These are phyloP conservation scores for Cyclophora punctaria DNA, from an alignment of 2,888 invertebrate genomes.

Conservation along the genomic window DNA sequence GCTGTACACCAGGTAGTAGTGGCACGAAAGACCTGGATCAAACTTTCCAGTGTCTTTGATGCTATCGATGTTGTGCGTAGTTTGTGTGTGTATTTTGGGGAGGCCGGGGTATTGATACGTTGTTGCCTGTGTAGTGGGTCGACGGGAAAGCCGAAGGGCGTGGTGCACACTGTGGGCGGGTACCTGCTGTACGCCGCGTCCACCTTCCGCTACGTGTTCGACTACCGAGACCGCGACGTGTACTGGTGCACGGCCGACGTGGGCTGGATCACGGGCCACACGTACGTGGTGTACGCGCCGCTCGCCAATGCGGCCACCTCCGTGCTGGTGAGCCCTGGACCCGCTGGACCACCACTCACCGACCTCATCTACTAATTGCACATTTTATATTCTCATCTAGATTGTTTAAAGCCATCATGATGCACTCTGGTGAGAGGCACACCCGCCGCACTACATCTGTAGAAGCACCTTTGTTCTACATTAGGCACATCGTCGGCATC, in stretches of 20 bases:
- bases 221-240: conserved; percentile 87
- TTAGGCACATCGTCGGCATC: too few relatives aligned
- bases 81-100: not conserved
- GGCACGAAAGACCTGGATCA: not conserved
- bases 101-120: not conserved
- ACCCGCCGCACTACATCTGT: too few relatives aligned
- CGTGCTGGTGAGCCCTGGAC: conserved; percentile 82
- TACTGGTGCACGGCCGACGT: conserved; percentile 98
- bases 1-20: conserved; percentile 89
- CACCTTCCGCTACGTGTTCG: conserved; percentile 97
- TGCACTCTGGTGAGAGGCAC: too few relatives aligned
- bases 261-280: conserved; percentile 97
- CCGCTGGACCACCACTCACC: too few relatives aligned
- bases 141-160: conserved; percentile 98
- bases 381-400: too few relatives aligned
- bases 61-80: conserved; percentile 9
- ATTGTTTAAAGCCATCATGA: too few relatives aligned
- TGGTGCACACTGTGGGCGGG: conserved; percentile 95
- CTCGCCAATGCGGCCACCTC: conserved; percentile 95
- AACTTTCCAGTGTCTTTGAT: not conserved
- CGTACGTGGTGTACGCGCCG: conserved; percentile 96
- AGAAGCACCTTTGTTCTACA: too few relatives aligned
- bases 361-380: too few relatives aligned
- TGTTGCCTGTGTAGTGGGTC: conserved; percentile 78
- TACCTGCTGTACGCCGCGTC: conserved; percentile 95